Evolutionary conservation across 1,140 invertebrate genomes (phyloP).

Genomic region (Meloidogyne chitwoodi): DNA sequence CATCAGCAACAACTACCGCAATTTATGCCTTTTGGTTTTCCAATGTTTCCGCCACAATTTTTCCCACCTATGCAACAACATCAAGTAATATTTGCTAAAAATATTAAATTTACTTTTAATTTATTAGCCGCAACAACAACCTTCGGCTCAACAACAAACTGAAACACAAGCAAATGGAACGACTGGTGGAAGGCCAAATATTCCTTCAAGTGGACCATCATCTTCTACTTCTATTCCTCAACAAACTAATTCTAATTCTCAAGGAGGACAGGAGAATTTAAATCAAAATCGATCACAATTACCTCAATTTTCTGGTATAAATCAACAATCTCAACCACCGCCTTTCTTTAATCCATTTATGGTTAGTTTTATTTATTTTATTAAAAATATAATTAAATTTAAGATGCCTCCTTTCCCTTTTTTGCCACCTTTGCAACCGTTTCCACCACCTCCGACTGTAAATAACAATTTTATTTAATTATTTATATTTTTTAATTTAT

Average conservation of each 20-base stretch:
- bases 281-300: neutral
- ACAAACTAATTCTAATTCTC: neutral
- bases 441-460: constrained; percentile 41
- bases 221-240: neutral
- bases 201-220: neutral
- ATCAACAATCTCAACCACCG: neutral
- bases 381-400: neutral
- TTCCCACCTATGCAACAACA: neutral
- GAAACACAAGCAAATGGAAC: neutral
- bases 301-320: neutral
- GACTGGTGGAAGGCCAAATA: neutral
- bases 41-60: neutral
- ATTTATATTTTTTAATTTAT: neutral
- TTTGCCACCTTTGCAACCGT: constrained; percentile 21
- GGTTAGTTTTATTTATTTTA: neutral
- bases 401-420: neutral
- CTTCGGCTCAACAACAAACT: neutral
- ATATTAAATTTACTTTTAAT: neutral
- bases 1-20: constrained; percentile 63
- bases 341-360: neutral
- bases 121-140: neutral
- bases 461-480: neutral
- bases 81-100: neutral
- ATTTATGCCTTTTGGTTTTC: constrained; percentile 40
- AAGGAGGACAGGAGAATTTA: neutral